Conservation (phyloP, 2,797 vertebrate species). For the Sus cebifrons region DNA sequence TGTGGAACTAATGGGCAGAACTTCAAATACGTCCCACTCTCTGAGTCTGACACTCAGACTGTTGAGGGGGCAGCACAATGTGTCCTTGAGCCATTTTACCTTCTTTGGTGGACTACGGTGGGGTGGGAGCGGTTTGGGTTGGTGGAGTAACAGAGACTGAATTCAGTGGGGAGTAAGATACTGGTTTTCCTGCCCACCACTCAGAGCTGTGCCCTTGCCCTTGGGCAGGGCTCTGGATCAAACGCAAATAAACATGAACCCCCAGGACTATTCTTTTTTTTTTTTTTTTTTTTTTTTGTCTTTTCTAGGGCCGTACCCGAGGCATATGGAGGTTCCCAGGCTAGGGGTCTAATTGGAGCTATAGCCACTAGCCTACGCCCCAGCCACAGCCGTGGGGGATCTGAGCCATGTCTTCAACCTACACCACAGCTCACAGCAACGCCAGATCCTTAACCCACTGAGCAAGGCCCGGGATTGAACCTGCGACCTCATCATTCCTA, state of each 20-base stretch:
- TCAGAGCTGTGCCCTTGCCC: background rate
- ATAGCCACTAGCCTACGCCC: too few species aligned
- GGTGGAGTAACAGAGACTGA: constrained; percentile 31
- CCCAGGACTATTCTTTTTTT: background rate
- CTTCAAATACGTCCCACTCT: background rate
- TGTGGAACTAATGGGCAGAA: constrained; percentile 8
- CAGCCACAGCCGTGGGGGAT: too few species aligned
- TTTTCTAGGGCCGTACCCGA: too few species aligned
- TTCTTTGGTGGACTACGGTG: constrained; percentile 57
- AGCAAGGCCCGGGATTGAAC: too few species aligned
- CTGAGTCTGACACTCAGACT: background rate
- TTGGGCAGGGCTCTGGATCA: constrained; percentile 4
- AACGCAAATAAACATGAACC: constrained; percentile 67
- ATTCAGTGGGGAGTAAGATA: constrained; percentile 1
- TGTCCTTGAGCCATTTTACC: constrained; percentile 40
- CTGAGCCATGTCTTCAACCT: too few species aligned
- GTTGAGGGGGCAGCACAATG: background rate
- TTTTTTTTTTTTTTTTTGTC: too few species aligned
- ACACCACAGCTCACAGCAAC: too few species aligned
- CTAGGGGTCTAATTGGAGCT: too few species aligned
- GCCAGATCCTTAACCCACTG: too few species aligned
- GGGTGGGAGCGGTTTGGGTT: background rate
- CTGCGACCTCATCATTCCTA: too few species aligned
- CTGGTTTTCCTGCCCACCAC: constrained; percentile 39
- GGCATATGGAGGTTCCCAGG: too few species aligned